A percentile compares a stretch with the other conserved stretches of the same genome.
These are phyloP conservation scores for Megamerina dolium DNA, from an alignment of 2,888 invertebrate species.

Conservation along the genomic window DNA sequence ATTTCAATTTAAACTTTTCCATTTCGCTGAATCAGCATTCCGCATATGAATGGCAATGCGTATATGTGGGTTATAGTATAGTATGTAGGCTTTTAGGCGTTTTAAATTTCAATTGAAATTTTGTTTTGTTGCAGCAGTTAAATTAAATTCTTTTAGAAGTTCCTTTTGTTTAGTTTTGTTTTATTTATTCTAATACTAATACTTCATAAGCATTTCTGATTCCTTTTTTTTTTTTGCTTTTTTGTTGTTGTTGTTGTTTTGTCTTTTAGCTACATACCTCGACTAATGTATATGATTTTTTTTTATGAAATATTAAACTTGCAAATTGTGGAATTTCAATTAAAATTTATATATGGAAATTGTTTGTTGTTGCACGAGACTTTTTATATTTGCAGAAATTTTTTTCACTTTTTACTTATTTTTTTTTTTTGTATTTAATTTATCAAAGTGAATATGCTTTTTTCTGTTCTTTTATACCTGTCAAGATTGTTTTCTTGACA, in stretches of 20 bases:
- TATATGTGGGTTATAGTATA: no score
- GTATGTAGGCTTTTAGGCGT: conserved; percentile 20
- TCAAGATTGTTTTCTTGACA: no score
- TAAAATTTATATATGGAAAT: no score
- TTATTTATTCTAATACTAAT: no score
- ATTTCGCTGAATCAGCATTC: no score
- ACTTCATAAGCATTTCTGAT: conserved; percentile 4
- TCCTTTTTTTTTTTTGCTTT: neutral
- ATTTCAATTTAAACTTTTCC: conserved; percentile 15
- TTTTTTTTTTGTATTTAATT: conserved; percentile 1
- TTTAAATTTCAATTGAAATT: conserved; percentile 25
- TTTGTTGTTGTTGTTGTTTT: neutral
- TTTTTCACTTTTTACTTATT: no score
- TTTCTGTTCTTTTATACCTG: no score
- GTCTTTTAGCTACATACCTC: neutral
- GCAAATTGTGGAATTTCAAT: conserved; percentile 20
- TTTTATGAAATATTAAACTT: conserved; percentile 10
- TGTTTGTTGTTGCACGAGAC: conserved; percentile 6
- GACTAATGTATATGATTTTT: neutral
- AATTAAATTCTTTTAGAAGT: no score
- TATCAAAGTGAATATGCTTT: conserved; percentile 7
- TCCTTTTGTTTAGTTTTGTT: no score
- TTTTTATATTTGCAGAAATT: no score
- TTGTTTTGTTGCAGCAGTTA: no score
- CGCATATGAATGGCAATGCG: no score